Base-by-base conservation (phyloP, 2,888 invertebrate species). In the Dysmachus trigonus region DNA sequence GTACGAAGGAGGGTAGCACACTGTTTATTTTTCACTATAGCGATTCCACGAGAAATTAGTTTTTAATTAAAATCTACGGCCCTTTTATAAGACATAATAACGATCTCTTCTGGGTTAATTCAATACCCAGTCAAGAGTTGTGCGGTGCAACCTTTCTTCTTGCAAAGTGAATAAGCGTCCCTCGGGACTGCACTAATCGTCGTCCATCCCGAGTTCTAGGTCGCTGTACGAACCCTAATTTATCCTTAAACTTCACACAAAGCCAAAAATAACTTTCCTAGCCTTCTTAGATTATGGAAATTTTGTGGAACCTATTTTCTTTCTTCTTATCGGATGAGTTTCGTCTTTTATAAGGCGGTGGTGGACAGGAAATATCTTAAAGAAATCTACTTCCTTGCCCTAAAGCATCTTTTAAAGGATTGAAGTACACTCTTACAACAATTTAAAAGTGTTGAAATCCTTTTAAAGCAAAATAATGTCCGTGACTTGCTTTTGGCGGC, bases 361-460 rank as follows among this genome's bases (percentile, higher is more conserved):
- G 15, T 2, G 47, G 15, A 30, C 77, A 47, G 47, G 38, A 77
- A 47, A 47, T 77, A 27, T 77, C 22, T 76, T 38, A n/a, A 35
- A 76, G 62, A 62, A 62, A 62, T 62, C 27, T 62, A 22, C 18
- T 62, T 41, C 38, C 13, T 41, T 13, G 38, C 38, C 38, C 10
- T 18, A 31, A 15, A 73, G 27, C 27, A 18, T 30, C 27, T 73
- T 27, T 6, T 31, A 33, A 33, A 18, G 33, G n/a, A 27, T 8
- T 18, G 76, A 13, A 41, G 35, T 76, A 76, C 18, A n/a, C 30
- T 77, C 30, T 77, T 47, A 10, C 47, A 77, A 15, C 77, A 47
- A 77, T 77, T 77, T 47, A 77, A 41, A 77, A 77, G 27, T 77
- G 77, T 27, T 77, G 77, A 77, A 47, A 41, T 47, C 47, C 47